phyloP scores from a whole-genome alignment of 2,113 vertebrate species.

The Leptocoma aspasia region DNA sequence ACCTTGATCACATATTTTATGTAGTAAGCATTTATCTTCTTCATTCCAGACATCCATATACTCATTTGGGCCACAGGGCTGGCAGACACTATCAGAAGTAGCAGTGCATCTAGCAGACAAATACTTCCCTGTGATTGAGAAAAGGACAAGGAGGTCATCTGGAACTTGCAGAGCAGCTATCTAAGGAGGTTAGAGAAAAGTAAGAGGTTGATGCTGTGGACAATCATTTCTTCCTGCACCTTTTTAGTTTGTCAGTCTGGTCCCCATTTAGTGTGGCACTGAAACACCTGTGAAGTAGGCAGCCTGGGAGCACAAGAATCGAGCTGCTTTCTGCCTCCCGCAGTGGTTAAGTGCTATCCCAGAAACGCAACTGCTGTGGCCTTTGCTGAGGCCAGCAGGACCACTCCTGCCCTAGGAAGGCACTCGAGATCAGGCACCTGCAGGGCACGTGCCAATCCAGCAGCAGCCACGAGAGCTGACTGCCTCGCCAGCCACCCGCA shows the following conservation, averaged over 20 bases:
- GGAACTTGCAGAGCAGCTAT: background rate
- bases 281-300: background rate
- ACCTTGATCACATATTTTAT: conserved; percentile 89
- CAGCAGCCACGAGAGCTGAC: background rate
- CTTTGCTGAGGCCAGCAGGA: background rate
- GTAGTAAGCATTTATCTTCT: conserved; percentile 77
- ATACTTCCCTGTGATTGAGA: conserved; percentile 73
- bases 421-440: background rate
- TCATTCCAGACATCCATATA: conserved; percentile 87
- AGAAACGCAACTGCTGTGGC: background rate
- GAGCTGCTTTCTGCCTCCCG: background rate
- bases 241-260: background rate
- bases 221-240: background rate
- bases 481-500: background rate
- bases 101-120: conserved; percentile 77
- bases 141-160: background rate
- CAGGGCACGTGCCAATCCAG: background rate
- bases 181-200: background rate
- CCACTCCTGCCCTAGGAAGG: background rate
- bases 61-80: conserved; percentile 76
- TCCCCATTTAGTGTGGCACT: background rate
- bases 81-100: conserved; percentile 71
- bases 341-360: background rate
- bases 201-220: background rate
- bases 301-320: background rate